Percentiles rank a stretch among this genome's conserved stretches.
Evolutionary conservation across 1,140 invertebrate species (phyloP).

Genomic region (Armadillidium nasatum): DNA sequence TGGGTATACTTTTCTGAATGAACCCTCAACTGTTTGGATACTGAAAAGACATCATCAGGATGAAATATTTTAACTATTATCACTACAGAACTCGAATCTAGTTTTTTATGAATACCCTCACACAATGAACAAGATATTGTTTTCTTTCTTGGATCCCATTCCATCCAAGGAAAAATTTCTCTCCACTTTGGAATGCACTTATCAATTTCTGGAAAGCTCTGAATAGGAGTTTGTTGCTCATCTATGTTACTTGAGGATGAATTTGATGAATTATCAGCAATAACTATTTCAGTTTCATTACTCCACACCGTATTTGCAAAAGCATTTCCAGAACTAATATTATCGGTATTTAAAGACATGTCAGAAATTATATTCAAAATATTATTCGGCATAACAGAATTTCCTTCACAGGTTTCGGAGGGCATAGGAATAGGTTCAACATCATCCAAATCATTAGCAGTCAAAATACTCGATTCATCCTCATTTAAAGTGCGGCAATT

Average conservation of each 20-base stretch:
- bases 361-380: background rate
- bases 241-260: background rate
- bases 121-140: background rate
- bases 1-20: background rate
- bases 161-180: background rate
- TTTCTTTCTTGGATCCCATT: background rate
- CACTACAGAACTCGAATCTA: background rate
- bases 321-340: background rate
- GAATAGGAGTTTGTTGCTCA: background rate
- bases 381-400: background rate
- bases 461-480: background rate
- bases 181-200: background rate
- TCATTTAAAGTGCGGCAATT: constrained; percentile 1
- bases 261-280: background rate
- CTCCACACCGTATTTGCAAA: background rate
- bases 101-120: background rate
- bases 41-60: background rate
- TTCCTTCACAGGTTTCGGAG: background rate
- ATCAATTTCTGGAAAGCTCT: background rate
- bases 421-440: too few relatives aligned
- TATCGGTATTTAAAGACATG: background rate
- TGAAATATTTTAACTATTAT: background rate
- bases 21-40: background rate
- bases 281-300: too few relatives aligned
- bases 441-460: background rate